Evolutionary conservation across 2,797 vertebrate genomes (phyloP).

Genomic region (Antrozous pallidus): DNA sequence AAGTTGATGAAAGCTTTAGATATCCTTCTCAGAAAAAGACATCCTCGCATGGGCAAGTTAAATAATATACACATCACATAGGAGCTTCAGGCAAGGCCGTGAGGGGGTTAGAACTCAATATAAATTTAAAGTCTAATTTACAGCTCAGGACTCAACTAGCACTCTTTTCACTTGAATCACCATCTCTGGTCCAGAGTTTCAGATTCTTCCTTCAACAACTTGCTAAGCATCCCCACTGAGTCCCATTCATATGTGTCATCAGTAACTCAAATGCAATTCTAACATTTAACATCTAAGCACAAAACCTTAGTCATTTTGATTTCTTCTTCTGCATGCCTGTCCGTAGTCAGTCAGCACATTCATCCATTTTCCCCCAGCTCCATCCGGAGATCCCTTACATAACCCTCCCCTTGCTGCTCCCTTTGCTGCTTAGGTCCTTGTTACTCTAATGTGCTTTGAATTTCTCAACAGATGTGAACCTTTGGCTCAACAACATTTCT

Average conservation of each 20-base stretch:
- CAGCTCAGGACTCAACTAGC: neutral
- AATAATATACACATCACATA: neutral
- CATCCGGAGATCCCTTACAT: neutral
- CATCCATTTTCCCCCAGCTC: fast-evolving
- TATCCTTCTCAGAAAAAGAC: neutral
- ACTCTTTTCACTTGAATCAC: neutral
- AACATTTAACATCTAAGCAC: neutral
- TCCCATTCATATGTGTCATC: neutral
- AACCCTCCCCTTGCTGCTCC: neutral
- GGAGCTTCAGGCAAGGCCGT: neutral
- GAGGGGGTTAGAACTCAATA: neutral
- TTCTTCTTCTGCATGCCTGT: neutral
- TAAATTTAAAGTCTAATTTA: neutral
- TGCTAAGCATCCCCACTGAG: neutral
- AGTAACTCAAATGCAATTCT: neutral
- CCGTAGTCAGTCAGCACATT: neutral
- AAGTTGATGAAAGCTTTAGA: neutral
- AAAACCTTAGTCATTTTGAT: neutral
- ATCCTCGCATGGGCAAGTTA: neutral
- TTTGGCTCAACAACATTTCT: neutral
- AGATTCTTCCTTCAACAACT: neutral
- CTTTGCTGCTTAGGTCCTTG: neutral
- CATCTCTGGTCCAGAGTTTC: neutral
- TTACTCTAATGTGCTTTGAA: neutral
- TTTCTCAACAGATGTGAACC: neutral